A percentile compares a stretch with the other conserved stretches of the same genome.
phyloP scores from a whole-genome alignment of 2,888 invertebrate species.

The Alloplasta piceator region DNA sequence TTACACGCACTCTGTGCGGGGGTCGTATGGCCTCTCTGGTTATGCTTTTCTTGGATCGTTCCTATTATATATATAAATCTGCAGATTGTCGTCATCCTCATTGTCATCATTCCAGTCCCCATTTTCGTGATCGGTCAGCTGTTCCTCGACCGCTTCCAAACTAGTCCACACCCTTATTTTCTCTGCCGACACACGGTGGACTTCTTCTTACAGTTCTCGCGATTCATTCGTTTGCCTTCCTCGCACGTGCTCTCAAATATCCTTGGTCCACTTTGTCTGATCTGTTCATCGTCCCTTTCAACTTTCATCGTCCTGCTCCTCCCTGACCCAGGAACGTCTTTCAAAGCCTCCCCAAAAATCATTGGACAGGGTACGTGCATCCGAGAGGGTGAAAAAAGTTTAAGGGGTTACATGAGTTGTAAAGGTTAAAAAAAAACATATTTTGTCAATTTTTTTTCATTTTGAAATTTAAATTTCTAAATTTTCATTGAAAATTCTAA shows the following conservation, averaged over 20 bases:
- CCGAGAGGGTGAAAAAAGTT: constrained; percentile 11
- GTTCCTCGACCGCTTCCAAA: constrained; percentile 30
- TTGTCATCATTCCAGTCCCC: constrained; percentile 47
- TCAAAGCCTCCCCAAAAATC: not conserved
- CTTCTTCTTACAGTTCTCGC: constrained; percentile 20
- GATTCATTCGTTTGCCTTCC: constrained; percentile 28
- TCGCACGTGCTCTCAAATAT: constrained; percentile 30
- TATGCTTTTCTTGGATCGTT: constrained; percentile 6
- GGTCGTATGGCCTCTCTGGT: constrained; percentile 48
- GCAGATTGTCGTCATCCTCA: constrained; percentile 50
- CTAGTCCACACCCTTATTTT: constrained; percentile 34
- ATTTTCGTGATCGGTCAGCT: constrained; percentile 55
- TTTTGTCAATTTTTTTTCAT: too few species aligned
- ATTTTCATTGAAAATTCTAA: too few species aligned
- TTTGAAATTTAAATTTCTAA: too few species aligned
- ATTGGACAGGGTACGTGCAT: not conserved
- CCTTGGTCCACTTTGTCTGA: constrained; percentile 35
- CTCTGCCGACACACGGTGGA: not conserved
- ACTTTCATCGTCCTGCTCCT: constrained; percentile 61
- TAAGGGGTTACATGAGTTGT: constrained; percentile 22
- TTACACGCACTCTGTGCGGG: constrained; percentile 69
- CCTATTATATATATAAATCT: not conserved
- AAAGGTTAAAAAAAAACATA: too few species aligned
- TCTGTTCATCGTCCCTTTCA: constrained; percentile 44
- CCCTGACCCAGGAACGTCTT: constrained; percentile 26